phyloP scores from a whole-genome alignment of 2,797 vertebrate genomes.

The Toxotes lorentzi region DNA sequence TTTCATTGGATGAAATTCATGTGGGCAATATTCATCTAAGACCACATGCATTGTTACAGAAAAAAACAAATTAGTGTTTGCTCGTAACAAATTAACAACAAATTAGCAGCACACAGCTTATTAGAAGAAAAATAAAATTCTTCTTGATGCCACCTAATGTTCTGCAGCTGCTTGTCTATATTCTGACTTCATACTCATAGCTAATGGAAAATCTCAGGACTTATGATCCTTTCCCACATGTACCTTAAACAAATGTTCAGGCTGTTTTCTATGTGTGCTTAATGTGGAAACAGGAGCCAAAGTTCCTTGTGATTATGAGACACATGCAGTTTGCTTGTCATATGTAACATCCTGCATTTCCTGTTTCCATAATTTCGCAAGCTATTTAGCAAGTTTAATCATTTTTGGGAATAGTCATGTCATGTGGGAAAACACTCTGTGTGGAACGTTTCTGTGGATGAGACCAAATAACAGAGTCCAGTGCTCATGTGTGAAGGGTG shows the following conservation, averaged over 20 bases:
- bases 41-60: not conserved
- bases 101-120: constrained; percentile 11
- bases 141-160: constrained; percentile 1
- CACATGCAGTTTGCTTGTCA: not conserved
- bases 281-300: not conserved
- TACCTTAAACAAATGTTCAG: constrained; percentile 2
- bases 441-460: not conserved
- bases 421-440: not conserved
- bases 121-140: not conserved
- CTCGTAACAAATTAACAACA: constrained; percentile 9
- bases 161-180: constrained; percentile 34
- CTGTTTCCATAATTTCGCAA: constrained; percentile 23
- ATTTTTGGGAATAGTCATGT: constrained; percentile 4
- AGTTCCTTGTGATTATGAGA: not conserved
- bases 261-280: not conserved
- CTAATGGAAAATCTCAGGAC: constrained; percentile 27
- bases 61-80: constrained; percentile 12
- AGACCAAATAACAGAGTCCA: not conserved
- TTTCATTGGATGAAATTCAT: not conserved
- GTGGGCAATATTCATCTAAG: not conserved
- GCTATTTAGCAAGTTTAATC: not conserved
- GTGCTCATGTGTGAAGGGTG: not conserved
- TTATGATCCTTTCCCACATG: constrained; percentile 2
- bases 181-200: constrained; percentile 18
- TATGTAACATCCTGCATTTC: not conserved